These are phyloP conservation scores for Alfaro cultratus DNA, from an alignment of 2,797 vertebrate species.

Conservation along the genomic window DNA sequence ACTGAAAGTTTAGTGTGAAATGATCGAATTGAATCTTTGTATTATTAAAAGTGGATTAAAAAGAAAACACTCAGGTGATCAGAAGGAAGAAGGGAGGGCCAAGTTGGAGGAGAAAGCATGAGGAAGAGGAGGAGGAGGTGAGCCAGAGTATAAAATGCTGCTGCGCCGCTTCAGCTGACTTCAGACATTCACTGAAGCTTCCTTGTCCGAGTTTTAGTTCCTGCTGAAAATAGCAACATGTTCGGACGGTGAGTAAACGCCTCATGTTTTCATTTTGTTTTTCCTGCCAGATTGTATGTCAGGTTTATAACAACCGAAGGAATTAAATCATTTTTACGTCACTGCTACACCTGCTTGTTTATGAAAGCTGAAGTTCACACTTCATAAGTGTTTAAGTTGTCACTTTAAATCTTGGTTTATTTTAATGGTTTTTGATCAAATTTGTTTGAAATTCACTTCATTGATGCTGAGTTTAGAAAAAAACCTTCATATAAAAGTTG, in stretches of 20 bases:
- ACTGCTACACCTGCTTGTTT: neutral
- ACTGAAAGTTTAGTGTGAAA: neutral
- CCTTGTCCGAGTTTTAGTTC: neutral
- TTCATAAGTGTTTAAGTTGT: neutral
- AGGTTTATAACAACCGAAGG: neutral
- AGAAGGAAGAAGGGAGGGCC: neutral
- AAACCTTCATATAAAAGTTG: neutral
- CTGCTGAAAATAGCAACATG: slow-evolving; percentile 42
- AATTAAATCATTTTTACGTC: neutral
- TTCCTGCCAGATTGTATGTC: neutral
- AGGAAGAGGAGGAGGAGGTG: slow-evolving; percentile 7
- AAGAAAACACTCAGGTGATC: slow-evolving; percentile 21
- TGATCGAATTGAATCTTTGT: neutral
- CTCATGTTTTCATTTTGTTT: neutral
- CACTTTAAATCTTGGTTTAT: neutral
- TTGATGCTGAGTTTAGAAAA: neutral
- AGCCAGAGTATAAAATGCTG: slow-evolving; percentile 44
- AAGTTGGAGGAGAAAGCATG: neutral
- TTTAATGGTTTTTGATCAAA: neutral
- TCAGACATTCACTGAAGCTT: slow-evolving; percentile 33
- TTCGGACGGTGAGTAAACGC: slow-evolving; percentile 52
- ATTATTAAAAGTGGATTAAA: neutral
- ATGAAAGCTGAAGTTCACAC: neutral
- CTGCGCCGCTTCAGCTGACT: slow-evolving; percentile 22
- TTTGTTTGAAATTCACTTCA: neutral